Evolutionary conservation across 2,113 vertebrate genomes (phyloP).

Genomic region (Ibidorhyncha struthersii): DNA sequence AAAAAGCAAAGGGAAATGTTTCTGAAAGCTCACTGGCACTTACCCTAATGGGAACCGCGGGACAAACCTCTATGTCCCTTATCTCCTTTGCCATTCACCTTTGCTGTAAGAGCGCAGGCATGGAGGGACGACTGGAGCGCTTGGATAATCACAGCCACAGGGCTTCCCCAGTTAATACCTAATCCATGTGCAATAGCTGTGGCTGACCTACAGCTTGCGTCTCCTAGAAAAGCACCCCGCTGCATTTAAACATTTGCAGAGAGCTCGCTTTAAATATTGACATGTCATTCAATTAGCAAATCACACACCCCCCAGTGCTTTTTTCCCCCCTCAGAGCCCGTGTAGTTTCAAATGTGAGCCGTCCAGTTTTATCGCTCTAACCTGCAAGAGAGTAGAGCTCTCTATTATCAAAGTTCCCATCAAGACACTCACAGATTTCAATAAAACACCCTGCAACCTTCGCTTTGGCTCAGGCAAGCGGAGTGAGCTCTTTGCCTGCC

Average conservation of each 20-base stretch:
- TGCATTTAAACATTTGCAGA: background rate
- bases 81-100: background rate
- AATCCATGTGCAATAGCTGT: constrained; percentile 22
- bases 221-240: background rate
- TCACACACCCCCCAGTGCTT: background rate
- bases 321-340: background rate
- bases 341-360: background rate
- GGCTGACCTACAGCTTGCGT: background rate
- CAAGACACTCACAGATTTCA: background rate
- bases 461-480: background rate
- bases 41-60: background rate
- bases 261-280: background rate
- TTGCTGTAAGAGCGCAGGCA: background rate
- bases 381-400: background rate
- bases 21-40: background rate
- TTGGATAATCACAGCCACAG: constrained; percentile 13
- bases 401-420: background rate
- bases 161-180: constrained; percentile 55
- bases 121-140: background rate
- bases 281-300: background rate
- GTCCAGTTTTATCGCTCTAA: background rate
- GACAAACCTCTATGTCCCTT: background rate
- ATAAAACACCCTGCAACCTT: background rate
- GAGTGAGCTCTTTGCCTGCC: background rate
- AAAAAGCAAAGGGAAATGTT: background rate